Evolutionary conservation across 2,797 vertebrate genomes (phyloP), one percentile per base, ranked within the genome.

Genomic region (Botia kubotai): DNA sequence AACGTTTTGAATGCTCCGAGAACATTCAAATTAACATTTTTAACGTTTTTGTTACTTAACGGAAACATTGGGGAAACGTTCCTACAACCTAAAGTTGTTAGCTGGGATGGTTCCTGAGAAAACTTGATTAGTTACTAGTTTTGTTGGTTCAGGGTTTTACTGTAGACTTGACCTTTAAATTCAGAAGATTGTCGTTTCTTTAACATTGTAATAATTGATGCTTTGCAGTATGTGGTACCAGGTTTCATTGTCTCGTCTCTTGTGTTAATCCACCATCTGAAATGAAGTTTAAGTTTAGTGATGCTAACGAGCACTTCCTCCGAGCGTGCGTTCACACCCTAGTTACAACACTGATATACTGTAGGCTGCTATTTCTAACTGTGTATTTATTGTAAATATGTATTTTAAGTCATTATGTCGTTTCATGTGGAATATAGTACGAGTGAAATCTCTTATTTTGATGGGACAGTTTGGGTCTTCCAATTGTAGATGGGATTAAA

Each of bases 291-390:
- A 89, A 91, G 90, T 92, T 89, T 89, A 78, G 83, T 88, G 89
- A 90, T 86, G 91, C 91, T 93, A 92, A 91, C 86, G 93, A 93
- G 93, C 94, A 95, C 94, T 94, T 94, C 90, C 92, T 93, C 92
- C 89, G 89, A 92, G 92, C 92, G 93, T 91, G 91, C 91, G 86
- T 91, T 26, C 23, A 91, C 91, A 86, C 91, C 83, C 81, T 93
- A 93, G 92, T 94, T 92, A 93, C 91, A 92, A 94, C 92, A 94
- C 93, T 94, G 84, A 86, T 84, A 92, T 92, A 93, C 90, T 90
- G 89, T 95, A 94, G 93, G 94, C 94, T 95, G 94, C 94, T 95
- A 95, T 94, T 95, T 94, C 93, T 93, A 93, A 94, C 93, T 88
- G 82, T 91, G 87, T 94, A 92, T 94, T 92, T 95, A 94, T 95